Evolutionary conservation across 2,888 invertebrate species (phyloP).

Genomic region (Gymnoscelis rufifasciata): DNA sequence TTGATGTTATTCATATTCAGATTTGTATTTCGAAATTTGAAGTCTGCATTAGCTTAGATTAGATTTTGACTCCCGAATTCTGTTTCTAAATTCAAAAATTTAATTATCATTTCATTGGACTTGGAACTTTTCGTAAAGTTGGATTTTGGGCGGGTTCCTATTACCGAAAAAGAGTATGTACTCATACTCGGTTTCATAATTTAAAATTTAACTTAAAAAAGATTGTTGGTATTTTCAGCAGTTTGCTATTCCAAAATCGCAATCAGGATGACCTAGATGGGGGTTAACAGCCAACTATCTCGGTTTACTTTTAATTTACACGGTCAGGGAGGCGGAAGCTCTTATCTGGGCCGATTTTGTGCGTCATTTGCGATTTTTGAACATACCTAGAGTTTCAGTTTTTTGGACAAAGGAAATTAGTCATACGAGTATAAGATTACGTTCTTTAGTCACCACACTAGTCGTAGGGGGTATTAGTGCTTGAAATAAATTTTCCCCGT

Average conservation of each 20-base stretch:
- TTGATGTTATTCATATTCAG: too few species aligned
- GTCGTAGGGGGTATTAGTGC: too few species aligned
- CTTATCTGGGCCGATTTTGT: constrained; percentile 22
- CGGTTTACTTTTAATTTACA: constrained; percentile 24
- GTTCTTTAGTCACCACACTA: not conserved
- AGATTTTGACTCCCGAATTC: too few species aligned
- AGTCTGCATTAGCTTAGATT: too few species aligned
- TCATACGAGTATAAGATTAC: not conserved
- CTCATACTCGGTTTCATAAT: too few species aligned
- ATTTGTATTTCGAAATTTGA: too few species aligned
- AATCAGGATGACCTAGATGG: constrained; percentile 22
- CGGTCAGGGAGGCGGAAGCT: constrained; percentile 33
- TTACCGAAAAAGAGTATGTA: too few species aligned
- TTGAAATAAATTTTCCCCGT: not conserved
- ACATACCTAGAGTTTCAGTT: constrained; percentile 12
- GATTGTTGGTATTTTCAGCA: constrained; percentile 1
- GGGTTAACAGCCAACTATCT: constrained; percentile 27
- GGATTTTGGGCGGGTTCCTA: too few species aligned
- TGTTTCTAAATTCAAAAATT: too few species aligned
- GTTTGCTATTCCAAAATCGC: constrained; percentile 2
- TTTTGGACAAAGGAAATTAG: constrained; percentile 1
- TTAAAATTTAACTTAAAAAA: too few species aligned
- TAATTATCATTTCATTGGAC: too few species aligned
- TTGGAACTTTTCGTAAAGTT: too few species aligned
- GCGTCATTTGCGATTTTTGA: constrained; percentile 21